These are phyloP conservation scores for Actinostola sp. DNA, from an alignment of 92 coral and sea anemone genomes.

Conservation along the genomic window DNA sequence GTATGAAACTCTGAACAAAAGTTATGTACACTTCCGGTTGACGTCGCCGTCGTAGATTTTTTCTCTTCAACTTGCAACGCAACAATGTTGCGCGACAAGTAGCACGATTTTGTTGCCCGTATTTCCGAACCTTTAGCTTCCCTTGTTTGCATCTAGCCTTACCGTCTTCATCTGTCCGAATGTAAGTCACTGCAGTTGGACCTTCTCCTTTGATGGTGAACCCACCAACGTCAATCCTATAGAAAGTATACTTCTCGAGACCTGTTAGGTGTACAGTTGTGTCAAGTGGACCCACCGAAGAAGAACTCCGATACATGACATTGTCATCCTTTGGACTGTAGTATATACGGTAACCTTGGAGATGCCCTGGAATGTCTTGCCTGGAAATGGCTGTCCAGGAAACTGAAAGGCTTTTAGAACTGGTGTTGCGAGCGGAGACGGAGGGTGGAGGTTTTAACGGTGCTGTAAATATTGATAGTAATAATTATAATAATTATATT, in stretches of 20 bases:
- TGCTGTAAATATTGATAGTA: slow-evolving; percentile 3
- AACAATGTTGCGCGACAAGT: too few species aligned
- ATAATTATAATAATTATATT: not conserved
- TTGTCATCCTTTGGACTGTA: slow-evolving; percentile 19
- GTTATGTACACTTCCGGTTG: too few species aligned
- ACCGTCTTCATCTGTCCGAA: slow-evolving; percentile 73
- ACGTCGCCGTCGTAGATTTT: too few species aligned
- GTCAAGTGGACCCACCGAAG: slow-evolving; percentile 35
- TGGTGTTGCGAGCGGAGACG: slow-evolving; percentile 27
- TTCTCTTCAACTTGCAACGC: too few species aligned
- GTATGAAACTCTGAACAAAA: too few species aligned
- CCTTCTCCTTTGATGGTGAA: slow-evolving; percentile 66
- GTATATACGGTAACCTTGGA: slow-evolving; percentile 47
- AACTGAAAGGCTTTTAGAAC: slow-evolving; percentile 37
- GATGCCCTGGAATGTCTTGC: slow-evolving; percentile 39
- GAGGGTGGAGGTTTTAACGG: slow-evolving; percentile 41
- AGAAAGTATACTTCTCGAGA: slow-evolving; percentile 50
- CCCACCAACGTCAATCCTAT: slow-evolving; percentile 51
- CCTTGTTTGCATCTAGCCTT: slow-evolving; percentile 3
- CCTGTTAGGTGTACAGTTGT: slow-evolving; percentile 27
- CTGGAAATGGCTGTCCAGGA: slow-evolving; percentile 58
- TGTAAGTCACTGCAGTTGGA: slow-evolving; percentile 34
- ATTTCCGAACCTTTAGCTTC: too few species aligned
- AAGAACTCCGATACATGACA: not conserved
- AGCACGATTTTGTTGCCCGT: too few species aligned